phyloP scores from a whole-genome alignment of 2,797 vertebrate species.

The Scolopax rusticola region DNA sequence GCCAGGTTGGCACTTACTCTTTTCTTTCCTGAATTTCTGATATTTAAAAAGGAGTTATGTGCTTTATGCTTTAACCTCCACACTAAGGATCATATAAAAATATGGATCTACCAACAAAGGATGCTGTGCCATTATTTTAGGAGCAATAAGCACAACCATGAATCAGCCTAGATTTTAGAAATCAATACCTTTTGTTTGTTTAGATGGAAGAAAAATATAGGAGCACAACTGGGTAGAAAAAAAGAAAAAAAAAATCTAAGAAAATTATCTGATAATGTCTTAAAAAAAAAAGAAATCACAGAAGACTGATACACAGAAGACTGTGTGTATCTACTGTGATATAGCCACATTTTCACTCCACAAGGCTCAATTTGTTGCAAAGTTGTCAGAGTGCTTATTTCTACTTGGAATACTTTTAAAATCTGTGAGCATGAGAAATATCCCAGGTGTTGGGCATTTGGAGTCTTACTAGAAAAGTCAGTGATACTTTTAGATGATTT shows the following conservation, averaged over 20 bases:
- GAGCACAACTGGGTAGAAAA: not conserved
- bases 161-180: not conserved
- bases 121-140: not conserved
- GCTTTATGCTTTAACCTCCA: not conserved
- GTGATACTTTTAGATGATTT: not conserved
- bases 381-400: not conserved
- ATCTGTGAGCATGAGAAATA: not conserved
- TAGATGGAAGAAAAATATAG: not conserved
- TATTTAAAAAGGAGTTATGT: not conserved
- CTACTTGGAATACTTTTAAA: not conserved
- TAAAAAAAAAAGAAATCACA: not conserved
- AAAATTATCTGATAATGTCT: not conserved
- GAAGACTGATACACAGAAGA: not conserved
- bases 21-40: not conserved
- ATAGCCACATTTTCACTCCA: not conserved
- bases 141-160: not conserved
- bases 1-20: not conserved
- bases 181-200: not conserved
- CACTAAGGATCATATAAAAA: not conserved
- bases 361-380: not conserved
- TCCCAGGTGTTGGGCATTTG: not conserved
- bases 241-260: too few relatives aligned
- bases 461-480: not conserved
- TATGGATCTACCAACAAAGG: rapidly evolving
- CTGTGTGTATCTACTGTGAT: not conserved